Evolutionary conservation across 2,888 invertebrate species (phyloP).

Genomic region (Drosophila melanosoma): DNA sequence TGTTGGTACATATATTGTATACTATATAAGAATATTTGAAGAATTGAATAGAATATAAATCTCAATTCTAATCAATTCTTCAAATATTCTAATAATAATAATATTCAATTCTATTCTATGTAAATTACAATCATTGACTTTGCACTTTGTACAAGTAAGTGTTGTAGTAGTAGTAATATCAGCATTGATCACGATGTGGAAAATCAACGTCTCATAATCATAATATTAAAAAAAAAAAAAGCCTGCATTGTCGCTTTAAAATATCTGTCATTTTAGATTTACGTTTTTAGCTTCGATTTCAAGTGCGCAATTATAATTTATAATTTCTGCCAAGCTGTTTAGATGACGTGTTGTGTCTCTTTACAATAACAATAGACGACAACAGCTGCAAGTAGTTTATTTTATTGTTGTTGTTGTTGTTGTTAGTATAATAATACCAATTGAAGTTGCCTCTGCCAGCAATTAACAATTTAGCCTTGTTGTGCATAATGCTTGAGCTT

Average conservation of each 20-base stretch:
- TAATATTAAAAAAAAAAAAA: slow-evolving; percentile 46
- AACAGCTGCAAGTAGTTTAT: slow-evolving; percentile 28
- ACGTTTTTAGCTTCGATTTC: slow-evolving; percentile 49
- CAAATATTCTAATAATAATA: no score
- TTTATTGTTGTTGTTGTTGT: slow-evolving; percentile 21
- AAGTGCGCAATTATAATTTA: slow-evolving; percentile 66
- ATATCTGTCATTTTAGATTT: slow-evolving; percentile 10
- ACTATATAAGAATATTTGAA: background rate
- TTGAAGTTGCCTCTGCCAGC: slow-evolving; percentile 52
- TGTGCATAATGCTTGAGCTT: slow-evolving; percentile 67
- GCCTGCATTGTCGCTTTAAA: slow-evolving; percentile 34
- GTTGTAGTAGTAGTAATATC: background rate
- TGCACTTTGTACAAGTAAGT: slow-evolving; percentile 1
- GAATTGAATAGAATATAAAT: background rate
- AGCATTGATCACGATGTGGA: slow-evolving; percentile 25
- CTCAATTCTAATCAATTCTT: no score
- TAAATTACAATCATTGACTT: slow-evolving; percentile 24
- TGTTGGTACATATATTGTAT: background rate
- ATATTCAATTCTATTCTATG: slow-evolving; percentile 45
- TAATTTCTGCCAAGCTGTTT: slow-evolving; percentile 33
- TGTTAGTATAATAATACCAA: slow-evolving; percentile 48
- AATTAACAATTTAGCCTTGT: slow-evolving; percentile 71
- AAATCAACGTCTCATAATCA: slow-evolving; percentile 49
- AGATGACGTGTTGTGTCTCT: slow-evolving; percentile 13
- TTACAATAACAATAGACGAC: slow-evolving; percentile 3